phyloP scores from a whole-genome alignment of 1,140 invertebrate genomes.

The Holcopasites calliopsidis region DNA sequence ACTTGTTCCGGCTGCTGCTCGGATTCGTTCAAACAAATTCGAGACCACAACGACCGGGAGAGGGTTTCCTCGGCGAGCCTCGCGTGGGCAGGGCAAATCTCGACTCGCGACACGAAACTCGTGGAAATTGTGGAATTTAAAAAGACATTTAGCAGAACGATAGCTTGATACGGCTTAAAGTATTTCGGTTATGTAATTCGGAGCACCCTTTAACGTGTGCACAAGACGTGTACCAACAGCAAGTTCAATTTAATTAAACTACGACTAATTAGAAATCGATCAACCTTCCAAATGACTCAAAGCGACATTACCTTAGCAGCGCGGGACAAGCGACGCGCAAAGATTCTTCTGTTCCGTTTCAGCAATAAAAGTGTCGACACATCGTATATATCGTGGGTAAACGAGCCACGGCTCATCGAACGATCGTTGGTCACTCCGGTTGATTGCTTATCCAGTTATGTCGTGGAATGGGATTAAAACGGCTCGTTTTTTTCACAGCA shows the following conservation, averaged over 20 bases:
- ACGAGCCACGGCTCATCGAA: neutral
- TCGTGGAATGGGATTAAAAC: constrained; percentile 4
- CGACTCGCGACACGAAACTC: neutral
- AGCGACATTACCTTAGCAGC: neutral
- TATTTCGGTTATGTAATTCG: no score
- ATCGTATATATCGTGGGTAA: neutral
- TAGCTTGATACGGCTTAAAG: no score
- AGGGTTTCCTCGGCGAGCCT: constrained; percentile 13
- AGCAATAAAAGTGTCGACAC: constrained; percentile 25
- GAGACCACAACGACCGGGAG: constrained; percentile 14
- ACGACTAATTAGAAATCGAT: neutral
- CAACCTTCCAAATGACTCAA: neutral
- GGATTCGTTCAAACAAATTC: constrained; percentile 52
- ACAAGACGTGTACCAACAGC: no score
- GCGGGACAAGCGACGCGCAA: neutral
- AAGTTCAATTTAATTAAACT: no score
- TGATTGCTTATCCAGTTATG: constrained; percentile 1
- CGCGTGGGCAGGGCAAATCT: constrained; percentile 48
- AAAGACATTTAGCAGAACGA: no score
- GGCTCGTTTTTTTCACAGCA: neutral
- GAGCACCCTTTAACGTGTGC: no score
- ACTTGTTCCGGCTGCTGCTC: constrained; percentile 47
- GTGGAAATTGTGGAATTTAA: neutral
- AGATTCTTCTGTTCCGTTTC: constrained; percentile 4
- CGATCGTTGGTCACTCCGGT: neutral